phyloP scores from a whole-genome alignment of 2,797 vertebrate species.

The Dryobates pubescens region DNA sequence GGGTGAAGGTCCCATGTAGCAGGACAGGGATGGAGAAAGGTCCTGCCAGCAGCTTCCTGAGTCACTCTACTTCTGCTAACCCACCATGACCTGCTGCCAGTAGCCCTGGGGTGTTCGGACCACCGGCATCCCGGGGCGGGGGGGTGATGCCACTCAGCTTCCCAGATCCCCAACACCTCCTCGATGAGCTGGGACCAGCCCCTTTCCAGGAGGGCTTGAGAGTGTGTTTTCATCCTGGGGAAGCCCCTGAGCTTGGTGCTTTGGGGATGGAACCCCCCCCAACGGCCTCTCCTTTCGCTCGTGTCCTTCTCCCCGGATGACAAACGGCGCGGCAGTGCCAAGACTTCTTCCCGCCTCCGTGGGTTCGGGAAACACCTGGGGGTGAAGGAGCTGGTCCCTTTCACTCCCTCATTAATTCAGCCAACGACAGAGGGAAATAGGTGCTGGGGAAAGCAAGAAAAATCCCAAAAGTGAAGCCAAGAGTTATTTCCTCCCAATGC shows the following conservation, averaged over 20 bases:
- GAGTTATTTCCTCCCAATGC: slow-evolving; percentile 67
- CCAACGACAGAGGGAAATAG: slow-evolving; percentile 57
- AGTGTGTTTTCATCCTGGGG: accelerated
- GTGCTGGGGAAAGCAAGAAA: slow-evolving; percentile 60
- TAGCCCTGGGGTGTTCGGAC: background rate
- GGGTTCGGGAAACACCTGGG: slow-evolving; percentile 29
- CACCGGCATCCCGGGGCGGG: accelerated
- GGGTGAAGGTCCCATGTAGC: background rate
- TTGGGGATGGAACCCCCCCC: background rate
- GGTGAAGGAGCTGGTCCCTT: slow-evolving; percentile 31
- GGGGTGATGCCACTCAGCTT: background rate
- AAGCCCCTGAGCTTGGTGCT: accelerated
- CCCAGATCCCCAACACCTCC: accelerated
- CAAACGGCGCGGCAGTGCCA: background rate
- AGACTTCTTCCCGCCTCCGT: slow-evolving; percentile 13
- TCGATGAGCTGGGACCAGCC: accelerated
- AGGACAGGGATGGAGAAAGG: background rate
- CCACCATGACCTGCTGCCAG: accelerated
- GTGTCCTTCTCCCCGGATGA: background rate
- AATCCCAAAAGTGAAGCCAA: slow-evolving; percentile 56
- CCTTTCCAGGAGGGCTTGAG: background rate
- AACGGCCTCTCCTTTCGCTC: background rate
- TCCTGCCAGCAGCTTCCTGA: background rate
- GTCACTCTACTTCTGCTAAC: accelerated
- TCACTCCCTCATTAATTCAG: slow-evolving; percentile 33